Conservation (phyloP, 1,140 invertebrate species). For the Tenebrio molitor region DNA sequence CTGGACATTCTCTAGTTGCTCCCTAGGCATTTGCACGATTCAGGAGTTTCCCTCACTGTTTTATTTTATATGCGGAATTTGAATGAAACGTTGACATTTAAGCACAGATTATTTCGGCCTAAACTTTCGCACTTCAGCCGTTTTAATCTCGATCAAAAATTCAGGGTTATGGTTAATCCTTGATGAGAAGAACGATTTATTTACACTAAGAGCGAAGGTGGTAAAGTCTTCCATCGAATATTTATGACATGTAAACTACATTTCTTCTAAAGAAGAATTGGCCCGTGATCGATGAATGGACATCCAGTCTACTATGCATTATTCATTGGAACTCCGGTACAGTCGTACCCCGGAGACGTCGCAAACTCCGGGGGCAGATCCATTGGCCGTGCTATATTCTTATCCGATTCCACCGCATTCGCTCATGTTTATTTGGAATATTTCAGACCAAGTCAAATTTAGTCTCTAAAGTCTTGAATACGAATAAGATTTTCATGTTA, state of each 20-base stretch:
- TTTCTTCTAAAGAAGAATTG: slow-evolving; percentile 50
- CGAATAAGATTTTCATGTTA: slow-evolving; percentile 52
- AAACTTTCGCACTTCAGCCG: slow-evolving; percentile 4
- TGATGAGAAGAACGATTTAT: slow-evolving; percentile 24
- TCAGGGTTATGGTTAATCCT: slow-evolving; percentile 22
- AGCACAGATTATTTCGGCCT: slow-evolving; percentile 13
- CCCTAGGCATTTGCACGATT: slow-evolving; percentile 48
- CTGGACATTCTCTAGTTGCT: slow-evolving; percentile 53
- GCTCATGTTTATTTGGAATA: slow-evolving; percentile 56
- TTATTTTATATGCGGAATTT: slow-evolving; percentile 51
- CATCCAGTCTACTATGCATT: slow-evolving; percentile 53
- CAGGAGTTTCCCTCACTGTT: slow-evolving; percentile 41
- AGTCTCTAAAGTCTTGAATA: slow-evolving; percentile 51
- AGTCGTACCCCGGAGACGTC: slow-evolving; percentile 40
- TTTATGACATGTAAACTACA: slow-evolving; percentile 58
- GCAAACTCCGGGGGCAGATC: slow-evolving; percentile 44
- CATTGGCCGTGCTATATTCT: slow-evolving; percentile 47
- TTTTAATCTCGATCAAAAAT: slow-evolving; percentile 20
- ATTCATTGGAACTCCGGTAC: slow-evolving; percentile 52
- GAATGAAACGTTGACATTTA: slow-evolving; percentile 49
- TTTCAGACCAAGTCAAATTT: slow-evolving; percentile 51
- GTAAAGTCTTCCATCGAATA: slow-evolving; percentile 49
- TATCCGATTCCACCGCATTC: slow-evolving; percentile 52
- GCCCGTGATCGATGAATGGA: slow-evolving; percentile 56
- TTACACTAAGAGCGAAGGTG: slow-evolving; percentile 21